Base-by-base conservation (phyloP, 2,888 invertebrate genomes). In the Acronicta alni region DNA sequence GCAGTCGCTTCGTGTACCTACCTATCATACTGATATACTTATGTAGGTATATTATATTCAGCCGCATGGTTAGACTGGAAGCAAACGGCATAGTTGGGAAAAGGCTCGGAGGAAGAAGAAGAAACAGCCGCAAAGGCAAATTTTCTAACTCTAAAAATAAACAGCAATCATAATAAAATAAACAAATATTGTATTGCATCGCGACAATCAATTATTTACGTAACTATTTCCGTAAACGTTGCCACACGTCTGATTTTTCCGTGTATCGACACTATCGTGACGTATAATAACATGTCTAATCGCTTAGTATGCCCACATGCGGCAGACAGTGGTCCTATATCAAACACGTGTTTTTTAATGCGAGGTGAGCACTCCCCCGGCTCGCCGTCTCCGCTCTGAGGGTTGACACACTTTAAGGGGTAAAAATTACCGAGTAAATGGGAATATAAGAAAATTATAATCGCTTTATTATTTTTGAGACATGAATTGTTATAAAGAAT, bases 271-370 rank as follows among this genome's bases (percentile, higher is more conserved):
- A 30, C 42, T 67, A 72, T 72, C 41, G 37, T 41, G 18, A 38
- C 32, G 10, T 20, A 51, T 17, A 65, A 43, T 15, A 66, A 37
- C 30, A 30, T 48, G 54, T 52, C 23, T 60, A 56, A 68, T 68
- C 30, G 18, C 43, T 72, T 79, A 54, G 45, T 72, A 66, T 53
- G 42, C 76, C 67, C 47, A 66, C 62, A 81, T 72, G 72, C 55
- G 67, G 73, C 75, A 84, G 84, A 87, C 82, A 82, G 75, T 67
- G 76, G 58, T 72, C 72, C 55, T 49, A 63, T 64, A 46, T 67
- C 80, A 67, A 62, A 67, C 85, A 88, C 88, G 88, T 88, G 88
- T 76, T 75, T 55, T 51, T 56, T 80, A 86, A 84, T 81, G 84
- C 84, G 82, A 75, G 74, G 62, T 65, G 63, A 44, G 75, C 51